These are phyloP conservation scores for Cassiopea xamachana DNA, from an alignment of 30 jellyfish, hydroid and myxozoan genomes.

Conservation along the genomic window DNA sequence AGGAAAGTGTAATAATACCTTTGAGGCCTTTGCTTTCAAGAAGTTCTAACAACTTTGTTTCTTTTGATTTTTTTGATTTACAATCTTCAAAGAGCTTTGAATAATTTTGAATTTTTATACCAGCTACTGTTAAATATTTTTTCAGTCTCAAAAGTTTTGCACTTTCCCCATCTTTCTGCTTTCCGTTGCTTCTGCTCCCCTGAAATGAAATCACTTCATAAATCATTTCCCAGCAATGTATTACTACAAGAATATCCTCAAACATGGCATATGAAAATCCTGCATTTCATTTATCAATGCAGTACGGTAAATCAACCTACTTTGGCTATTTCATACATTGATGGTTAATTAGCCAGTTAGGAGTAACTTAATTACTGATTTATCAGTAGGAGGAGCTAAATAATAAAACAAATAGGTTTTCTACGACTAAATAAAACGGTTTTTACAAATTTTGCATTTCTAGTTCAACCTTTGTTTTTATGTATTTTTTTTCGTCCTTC, in stretches of 20 bases:
- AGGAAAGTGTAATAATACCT: slow-evolving; percentile 33
- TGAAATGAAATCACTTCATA: background rate
- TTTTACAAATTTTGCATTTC: no score
- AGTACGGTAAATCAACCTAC: no score
- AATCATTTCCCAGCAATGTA: no score
- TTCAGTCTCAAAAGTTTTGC: slow-evolving; percentile 59
- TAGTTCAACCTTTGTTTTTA: background rate
- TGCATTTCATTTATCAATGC: no score
- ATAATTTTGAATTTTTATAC: slow-evolving; percentile 65
- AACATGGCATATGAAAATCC: no score
- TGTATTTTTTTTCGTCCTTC: background rate
- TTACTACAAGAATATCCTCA: no score
- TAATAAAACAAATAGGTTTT: no score
- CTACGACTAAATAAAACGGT: no score
- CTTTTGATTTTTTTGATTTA: slow-evolving; percentile 85
- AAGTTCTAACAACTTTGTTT: slow-evolving; percentile 51
- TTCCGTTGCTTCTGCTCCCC: background rate
- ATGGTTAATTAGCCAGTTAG: no score
- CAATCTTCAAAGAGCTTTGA: slow-evolving; percentile 82
- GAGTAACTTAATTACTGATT: no score
- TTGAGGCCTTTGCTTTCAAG: slow-evolving; percentile 78
- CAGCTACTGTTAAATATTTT: slow-evolving; percentile 71
- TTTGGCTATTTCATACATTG: no score
- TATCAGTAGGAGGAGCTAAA: no score
- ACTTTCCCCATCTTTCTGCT: slow-evolving; percentile 31